Evolutionary conservation across 2,888 invertebrate species (phyloP).

Genomic region (Apamea monoglypha): DNA sequence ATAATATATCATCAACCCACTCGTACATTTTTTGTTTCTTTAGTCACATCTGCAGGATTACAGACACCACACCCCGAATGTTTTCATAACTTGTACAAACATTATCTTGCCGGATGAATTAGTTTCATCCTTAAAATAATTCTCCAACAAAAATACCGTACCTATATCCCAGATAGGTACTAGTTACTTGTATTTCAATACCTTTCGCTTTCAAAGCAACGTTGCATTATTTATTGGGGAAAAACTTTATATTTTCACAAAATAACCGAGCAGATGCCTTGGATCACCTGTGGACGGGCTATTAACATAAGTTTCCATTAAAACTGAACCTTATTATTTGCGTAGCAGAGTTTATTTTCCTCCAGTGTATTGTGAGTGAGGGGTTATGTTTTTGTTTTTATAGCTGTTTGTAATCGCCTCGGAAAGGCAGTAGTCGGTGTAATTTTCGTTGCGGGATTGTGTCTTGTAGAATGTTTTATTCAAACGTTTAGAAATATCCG

Average conservation of each 20-base stretch:
- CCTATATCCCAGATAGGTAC: conserved; percentile 51
- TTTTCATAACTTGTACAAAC: conserved; percentile 76
- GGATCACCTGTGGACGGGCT: conserved; percentile 84
- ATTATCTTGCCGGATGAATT: conserved; percentile 72
- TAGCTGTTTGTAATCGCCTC: conserved; percentile 79
- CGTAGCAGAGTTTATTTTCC: conserved; percentile 66
- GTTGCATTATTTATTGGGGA: conserved; percentile 89
- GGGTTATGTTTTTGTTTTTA: conserved; percentile 80
- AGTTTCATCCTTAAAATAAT: conserved; percentile 75
- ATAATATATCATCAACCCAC: conserved; percentile 57
- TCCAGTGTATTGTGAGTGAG: conserved; percentile 44
- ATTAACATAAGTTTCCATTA: conserved; percentile 72
- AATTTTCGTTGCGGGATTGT: conserved; percentile 78
- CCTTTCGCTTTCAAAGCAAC: conserved; percentile 72
- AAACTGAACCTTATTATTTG: conserved; percentile 72
- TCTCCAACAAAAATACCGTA: conserved; percentile 70
- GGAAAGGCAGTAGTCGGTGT: conserved; percentile 71
- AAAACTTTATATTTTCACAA: conserved; percentile 88
- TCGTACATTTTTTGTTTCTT: conserved; percentile 52
- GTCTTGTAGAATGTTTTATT: conserved; percentile 82
- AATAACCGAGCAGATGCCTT: conserved; percentile 84
- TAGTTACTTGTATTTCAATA: conserved; percentile 72
- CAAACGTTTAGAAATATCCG: conserved; percentile 76
- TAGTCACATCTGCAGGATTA: conserved; percentile 75
- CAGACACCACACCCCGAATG: conserved; percentile 68